A percentile compares a stretch with the other conserved stretches of the same genome.
Conservation (phyloP, 2,113 vertebrate species). For the Chionodraco myersi region DNA sequence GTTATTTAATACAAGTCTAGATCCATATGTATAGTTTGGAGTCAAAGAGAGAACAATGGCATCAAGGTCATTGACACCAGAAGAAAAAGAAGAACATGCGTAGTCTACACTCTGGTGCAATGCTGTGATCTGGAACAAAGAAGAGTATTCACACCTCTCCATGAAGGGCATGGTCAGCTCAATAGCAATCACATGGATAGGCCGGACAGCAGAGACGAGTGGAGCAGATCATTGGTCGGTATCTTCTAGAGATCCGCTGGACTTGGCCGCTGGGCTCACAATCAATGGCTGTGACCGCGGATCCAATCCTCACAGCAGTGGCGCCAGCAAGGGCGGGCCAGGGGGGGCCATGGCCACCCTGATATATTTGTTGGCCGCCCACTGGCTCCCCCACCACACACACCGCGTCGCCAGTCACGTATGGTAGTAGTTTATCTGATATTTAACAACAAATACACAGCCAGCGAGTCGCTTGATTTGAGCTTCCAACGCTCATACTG, state of each 20-base stretch:
- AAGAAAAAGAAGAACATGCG: neutral
- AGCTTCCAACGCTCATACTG: too few species aligned
- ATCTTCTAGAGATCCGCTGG: constrained; percentile 36
- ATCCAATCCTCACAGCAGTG: too few species aligned
- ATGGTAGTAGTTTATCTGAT: too few species aligned
- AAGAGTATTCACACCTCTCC: constrained; percentile 12
- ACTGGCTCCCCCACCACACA: too few species aligned
- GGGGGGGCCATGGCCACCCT: too few species aligned
- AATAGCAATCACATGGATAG: constrained; percentile 26
- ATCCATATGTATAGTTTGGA: neutral
- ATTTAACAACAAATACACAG: too few species aligned
- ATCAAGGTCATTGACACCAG: neutral
- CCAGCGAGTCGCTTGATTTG: too few species aligned
- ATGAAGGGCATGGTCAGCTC: constrained; percentile 43
- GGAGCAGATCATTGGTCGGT: constrained; percentile 38
- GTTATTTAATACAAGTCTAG: too few species aligned
- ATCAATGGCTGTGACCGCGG: constrained; percentile 19
- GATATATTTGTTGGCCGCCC: too few species aligned
- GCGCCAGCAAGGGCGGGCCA: too few species aligned
- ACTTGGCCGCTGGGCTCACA: constrained; percentile 20
- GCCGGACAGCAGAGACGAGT: constrained; percentile 16
- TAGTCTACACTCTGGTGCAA: neutral
- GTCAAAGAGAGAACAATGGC: neutral
- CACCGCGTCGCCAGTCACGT: too few species aligned
- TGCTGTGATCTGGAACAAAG: constrained; percentile 36